These are phyloP conservation scores for Panulirus ornatus DNA, from an alignment of 1,140 invertebrate genomes.

Conservation along the genomic window DNA sequence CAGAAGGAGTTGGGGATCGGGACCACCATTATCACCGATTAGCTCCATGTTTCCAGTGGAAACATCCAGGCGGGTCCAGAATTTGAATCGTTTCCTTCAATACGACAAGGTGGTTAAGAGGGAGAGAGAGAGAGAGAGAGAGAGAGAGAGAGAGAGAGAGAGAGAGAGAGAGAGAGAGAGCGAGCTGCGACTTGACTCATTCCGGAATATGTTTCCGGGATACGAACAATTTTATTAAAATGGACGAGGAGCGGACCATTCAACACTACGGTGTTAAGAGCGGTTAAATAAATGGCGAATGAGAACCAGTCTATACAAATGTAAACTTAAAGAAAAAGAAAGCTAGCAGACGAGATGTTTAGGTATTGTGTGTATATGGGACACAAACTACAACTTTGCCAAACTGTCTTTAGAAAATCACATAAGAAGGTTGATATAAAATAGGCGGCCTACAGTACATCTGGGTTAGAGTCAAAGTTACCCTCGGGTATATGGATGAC, in stretches of 20 bases:
- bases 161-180: neutral
- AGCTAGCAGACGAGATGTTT: neutral
- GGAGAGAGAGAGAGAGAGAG: neutral
- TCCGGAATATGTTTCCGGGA: neutral
- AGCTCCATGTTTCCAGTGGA: neutral
- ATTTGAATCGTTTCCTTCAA: neutral
- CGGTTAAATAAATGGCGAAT: neutral
- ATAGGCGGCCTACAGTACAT: no score
- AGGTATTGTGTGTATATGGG: conserved; percentile 17
- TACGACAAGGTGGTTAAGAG: neutral
- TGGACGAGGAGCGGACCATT: neutral
- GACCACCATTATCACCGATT: neutral
- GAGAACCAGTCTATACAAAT: neutral
- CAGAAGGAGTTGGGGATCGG: neutral
- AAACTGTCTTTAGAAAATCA: no score
- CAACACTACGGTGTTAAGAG: neutral
- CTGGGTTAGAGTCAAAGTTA: no score
- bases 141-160: neutral
- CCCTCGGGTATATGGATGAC: no score
- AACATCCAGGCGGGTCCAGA: neutral
- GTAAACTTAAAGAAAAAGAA: neutral
- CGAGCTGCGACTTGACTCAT: neutral
- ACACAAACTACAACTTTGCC: no score
- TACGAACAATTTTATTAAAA: neutral
- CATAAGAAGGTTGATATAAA: no score